phyloP scores from a whole-genome alignment of 2,888 invertebrate genomes.

The Craniophora ligustri region DNA sequence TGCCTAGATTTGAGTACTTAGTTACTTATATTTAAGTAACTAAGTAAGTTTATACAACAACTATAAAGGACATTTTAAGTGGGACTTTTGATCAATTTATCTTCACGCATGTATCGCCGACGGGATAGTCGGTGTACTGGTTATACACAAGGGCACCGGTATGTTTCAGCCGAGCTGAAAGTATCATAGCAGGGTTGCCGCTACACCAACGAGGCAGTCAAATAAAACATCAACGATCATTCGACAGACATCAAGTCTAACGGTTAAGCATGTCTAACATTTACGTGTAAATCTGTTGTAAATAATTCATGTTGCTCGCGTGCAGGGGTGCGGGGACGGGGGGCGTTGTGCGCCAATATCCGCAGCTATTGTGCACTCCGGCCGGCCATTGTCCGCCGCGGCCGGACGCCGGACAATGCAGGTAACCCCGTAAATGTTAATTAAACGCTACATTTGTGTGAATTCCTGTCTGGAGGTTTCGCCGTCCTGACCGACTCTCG shows the following conservation, averaged over 20 bases:
- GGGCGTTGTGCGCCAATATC: conserved; percentile 36
- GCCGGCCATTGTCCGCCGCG: conserved; percentile 26
- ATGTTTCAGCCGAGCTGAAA: no score
- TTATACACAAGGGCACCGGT: no score
- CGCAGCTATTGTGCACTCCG: conserved; percentile 36
- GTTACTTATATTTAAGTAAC: no score
- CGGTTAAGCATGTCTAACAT: conserved; percentile 19
- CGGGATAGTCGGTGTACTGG: no score
- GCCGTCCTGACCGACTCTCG: background rate
- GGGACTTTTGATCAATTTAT: no score
- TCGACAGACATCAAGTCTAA: background rate
- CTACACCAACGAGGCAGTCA: no score
- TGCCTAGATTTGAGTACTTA: no score
- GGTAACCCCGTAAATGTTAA: conserved; percentile 48
- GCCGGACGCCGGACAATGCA: conserved; percentile 29
- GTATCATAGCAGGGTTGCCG: no score
- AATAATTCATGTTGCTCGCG: conserved; percentile 35
- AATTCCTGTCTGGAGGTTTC: background rate
- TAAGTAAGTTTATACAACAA: no score
- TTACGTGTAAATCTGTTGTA: conserved; percentile 35
- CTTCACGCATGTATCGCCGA: no score
- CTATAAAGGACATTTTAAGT: no score
- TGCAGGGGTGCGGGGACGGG: background rate
- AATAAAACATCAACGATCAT: background rate
- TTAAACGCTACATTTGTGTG: conserved; percentile 33